A percentile compares a stretch with the other conserved stretches of the same genome.
Conservation (phyloP, 2,888 invertebrate species). For the Diplolepis rosae region DNA sequence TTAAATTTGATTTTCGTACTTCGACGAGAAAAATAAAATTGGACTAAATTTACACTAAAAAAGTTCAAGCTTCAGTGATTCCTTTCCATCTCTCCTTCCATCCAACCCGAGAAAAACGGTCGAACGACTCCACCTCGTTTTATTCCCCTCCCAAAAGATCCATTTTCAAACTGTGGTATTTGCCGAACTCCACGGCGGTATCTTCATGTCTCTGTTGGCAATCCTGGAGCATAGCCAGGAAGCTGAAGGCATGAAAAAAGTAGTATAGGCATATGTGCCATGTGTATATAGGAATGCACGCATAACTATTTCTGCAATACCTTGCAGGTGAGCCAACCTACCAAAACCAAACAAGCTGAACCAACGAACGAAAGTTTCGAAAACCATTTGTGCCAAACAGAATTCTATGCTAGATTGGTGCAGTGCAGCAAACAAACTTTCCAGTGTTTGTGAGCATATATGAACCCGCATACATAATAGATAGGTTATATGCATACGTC, state of each 20-base stretch:
- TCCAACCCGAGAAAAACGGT: not conserved
- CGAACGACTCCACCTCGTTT: conserved; percentile 30
- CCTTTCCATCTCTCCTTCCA: not conserved
- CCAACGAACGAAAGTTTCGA: conserved; percentile 19
- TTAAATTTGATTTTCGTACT: not conserved
- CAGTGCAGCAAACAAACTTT: conserved; percentile 49
- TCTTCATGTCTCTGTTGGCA: conserved; percentile 44
- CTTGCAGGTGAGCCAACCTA: conserved; percentile 10
- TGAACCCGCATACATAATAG: conserved; percentile 24
- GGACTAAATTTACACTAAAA: not conserved
- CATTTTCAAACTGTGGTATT: conserved; percentile 46
- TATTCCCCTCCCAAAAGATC: conserved; percentile 36
- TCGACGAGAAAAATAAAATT: not conserved
- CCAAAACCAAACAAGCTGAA: conserved; percentile 17
- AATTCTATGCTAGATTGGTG: conserved; percentile 40
- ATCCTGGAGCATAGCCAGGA: conserved; percentile 58
- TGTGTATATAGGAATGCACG: not conserved
- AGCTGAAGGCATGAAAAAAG: conserved; percentile 40
- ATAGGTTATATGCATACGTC: conserved; percentile 33
- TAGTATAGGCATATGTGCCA: not conserved
- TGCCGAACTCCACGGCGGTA: conserved; percentile 47
- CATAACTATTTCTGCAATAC: not conserved
- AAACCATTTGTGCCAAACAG: conserved; percentile 30
- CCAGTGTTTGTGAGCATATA: conserved; percentile 39
- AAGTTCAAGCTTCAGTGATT: not conserved